Evolutionary conservation across 2,113 vertebrate species (phyloP).

Genomic region (Epinephelus moara): DNA sequence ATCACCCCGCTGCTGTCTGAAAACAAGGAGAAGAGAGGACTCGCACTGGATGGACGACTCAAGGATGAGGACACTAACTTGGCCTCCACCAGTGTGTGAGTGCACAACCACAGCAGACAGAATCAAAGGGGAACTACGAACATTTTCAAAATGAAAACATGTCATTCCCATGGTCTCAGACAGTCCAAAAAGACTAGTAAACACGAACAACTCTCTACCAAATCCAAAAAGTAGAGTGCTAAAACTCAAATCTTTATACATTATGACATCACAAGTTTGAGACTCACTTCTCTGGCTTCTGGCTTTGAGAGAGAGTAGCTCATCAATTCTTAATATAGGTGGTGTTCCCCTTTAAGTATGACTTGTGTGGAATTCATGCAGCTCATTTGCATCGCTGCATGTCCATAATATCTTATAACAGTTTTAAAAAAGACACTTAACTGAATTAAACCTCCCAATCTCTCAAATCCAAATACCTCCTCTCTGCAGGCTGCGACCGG

Average conservation of each 20-base stretch:
- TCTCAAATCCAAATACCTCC: constrained; percentile 29
- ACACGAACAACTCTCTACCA: too few relatives aligned
- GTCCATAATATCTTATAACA: not conserved
- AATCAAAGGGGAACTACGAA: too few relatives aligned
- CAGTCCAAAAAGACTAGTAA: too few relatives aligned
- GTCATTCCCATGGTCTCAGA: too few relatives aligned
- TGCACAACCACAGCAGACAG: not conserved
- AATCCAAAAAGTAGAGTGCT: too few relatives aligned
- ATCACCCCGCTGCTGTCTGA: constrained; percentile 83
- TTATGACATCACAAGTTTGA: too few relatives aligned
- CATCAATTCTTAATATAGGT: too few relatives aligned
- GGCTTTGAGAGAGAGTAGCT: too few relatives aligned
- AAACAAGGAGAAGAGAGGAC: constrained; percentile 90
- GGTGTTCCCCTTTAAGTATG: not conserved
- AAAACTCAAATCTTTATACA: too few relatives aligned
- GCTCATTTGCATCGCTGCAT: not conserved
- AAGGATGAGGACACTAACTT: constrained; percentile 96
- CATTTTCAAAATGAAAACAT: too few relatives aligned
- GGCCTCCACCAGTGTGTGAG: constrained; percentile 92
- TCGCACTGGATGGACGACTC: constrained; percentile 92
- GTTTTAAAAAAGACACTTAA: not conserved
- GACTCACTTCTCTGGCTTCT: too few relatives aligned
- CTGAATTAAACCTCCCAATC: constrained; percentile 45
- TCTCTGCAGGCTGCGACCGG: constrained; percentile 79
- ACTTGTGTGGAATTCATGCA: not conserved